Evolutionary conservation across 1,140 invertebrate genomes (phyloP).

Genomic region (Bathynomus jamesi): DNA sequence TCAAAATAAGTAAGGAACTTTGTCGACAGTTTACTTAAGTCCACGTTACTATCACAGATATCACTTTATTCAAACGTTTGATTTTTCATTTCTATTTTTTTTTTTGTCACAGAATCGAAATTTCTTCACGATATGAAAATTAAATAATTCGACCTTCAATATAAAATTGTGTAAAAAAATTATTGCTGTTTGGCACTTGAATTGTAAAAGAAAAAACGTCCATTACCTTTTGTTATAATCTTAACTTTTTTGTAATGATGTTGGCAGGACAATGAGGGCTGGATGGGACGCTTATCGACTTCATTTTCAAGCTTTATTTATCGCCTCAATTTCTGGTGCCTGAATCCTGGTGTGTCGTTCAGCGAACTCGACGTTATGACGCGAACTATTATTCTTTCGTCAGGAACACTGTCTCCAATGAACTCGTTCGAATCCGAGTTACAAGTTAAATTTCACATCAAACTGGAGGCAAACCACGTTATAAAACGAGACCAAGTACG

Average conservation of each 20-base stretch:
- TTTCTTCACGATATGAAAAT: background rate
- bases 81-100: too few species aligned
- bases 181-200: too few species aligned
- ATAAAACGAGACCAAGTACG: constrained; percentile 53
- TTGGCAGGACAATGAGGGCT: background rate
- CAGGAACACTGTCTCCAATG: constrained; percentile 69
- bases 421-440: constrained; percentile 65
- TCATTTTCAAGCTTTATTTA: background rate
- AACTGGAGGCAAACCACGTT: constrained; percentile 61
- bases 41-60: too few species aligned
- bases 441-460: constrained; percentile 54
- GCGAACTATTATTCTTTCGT: constrained; percentile 63
- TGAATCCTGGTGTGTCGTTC: constrained; percentile 64
- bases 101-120: too few species aligned
- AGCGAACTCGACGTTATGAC: constrained; percentile 42
- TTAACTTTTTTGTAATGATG: background rate
- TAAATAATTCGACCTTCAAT: background rate
- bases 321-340: constrained; percentile 55
- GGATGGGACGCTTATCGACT: background rate
- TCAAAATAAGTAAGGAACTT: too few species aligned
- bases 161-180: too few species aligned
- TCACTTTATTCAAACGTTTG: too few species aligned
- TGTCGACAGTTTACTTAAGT: too few species aligned
- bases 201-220: too few species aligned
- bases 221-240: background rate